A percentile compares a stretch with the other conserved stretches of the same genome.
Evolutionary conservation across 2,113 vertebrate genomes (phyloP).

Genomic region (Dromiciops gliroides): DNA sequence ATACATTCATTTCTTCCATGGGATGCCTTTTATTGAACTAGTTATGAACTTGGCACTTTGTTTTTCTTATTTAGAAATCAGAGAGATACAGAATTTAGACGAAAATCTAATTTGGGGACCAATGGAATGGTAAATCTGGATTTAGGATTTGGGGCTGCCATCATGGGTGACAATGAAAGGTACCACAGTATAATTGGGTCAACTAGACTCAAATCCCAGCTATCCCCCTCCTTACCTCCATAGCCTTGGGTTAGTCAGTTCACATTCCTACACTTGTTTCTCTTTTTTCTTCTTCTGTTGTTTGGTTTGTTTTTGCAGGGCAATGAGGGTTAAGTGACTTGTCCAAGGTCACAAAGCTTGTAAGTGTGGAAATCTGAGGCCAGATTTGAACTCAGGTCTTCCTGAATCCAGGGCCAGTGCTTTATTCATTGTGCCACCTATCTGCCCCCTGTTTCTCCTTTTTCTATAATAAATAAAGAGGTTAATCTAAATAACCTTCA

Average conservation of each 20-base stretch:
- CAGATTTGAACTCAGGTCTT: too few species aligned
- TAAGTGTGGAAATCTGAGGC: too few species aligned
- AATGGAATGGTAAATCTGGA: neutral
- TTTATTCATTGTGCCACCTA: too few species aligned
- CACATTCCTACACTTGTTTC: neutral
- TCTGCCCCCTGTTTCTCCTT: too few species aligned
- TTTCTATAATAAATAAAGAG: neutral
- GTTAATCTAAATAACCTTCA: neutral
- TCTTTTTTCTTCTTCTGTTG: too few species aligned
- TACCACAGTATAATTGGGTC: neutral
- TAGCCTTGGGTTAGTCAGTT: neutral
- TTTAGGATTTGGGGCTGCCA: constrained; percentile 17
- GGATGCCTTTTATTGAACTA: constrained; percentile 54
- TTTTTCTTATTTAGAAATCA: constrained; percentile 46
- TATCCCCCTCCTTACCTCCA: neutral
- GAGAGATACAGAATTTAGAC: neutral
- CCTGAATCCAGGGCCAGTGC: too few species aligned
- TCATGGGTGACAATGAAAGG: neutral
- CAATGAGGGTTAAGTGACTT: too few species aligned
- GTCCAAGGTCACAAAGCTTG: too few species aligned
- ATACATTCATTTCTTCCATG: constrained; percentile 52
- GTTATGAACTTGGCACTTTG: constrained; percentile 42
- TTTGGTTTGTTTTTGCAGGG: too few species aligned
- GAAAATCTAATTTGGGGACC: neutral
- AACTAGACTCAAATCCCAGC: neutral